Percentiles rank a stretch among this genome's conserved stretches.
These are phyloP conservation scores for Rhamnusium bicolor DNA, from an alignment of 2,888 invertebrate genomes.

Conservation along the genomic window DNA sequence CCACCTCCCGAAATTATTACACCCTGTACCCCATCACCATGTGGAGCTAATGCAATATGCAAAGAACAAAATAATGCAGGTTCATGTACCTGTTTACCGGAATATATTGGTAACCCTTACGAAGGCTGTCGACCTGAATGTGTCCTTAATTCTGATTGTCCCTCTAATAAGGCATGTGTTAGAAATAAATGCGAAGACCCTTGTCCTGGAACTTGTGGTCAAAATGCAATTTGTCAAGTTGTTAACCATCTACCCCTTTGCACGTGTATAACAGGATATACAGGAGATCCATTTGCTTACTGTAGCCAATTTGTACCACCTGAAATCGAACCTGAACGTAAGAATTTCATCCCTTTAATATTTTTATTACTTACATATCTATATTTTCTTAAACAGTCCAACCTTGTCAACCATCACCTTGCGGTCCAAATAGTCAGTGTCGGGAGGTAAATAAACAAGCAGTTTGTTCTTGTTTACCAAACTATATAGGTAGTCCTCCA, in stretches of 20 bases:
- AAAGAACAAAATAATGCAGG: constrained; percentile 77
- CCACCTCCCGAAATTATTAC: constrained; percentile 64
- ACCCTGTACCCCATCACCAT: constrained; percentile 80
- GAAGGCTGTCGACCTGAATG: constrained; percentile 86
- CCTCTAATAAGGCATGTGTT: constrained; percentile 81
- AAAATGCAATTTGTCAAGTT: constrained; percentile 83
- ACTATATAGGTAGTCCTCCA: constrained; percentile 81
- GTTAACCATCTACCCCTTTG: constrained; percentile 82
- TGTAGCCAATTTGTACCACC: constrained; percentile 57
- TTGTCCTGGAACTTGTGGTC: constrained; percentile 85
- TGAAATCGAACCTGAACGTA: constrained; percentile 61
- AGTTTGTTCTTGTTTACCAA: constrained; percentile 81
- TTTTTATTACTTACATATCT: background rate
- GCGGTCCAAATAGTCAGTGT: constrained; percentile 83
- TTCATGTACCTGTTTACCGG: constrained; percentile 80
- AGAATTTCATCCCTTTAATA: constrained; percentile 49
- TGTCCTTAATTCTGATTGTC: constrained; percentile 81
- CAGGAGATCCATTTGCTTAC: constrained; percentile 74
- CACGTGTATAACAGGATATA: constrained; percentile 77
- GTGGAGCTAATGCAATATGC: constrained; percentile 81
- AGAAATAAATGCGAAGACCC: constrained; percentile 85
- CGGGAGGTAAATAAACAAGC: constrained; percentile 76
- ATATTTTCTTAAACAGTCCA: constrained; percentile 65
- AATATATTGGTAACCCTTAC: constrained; percentile 85
- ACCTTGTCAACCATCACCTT: constrained; percentile 83